These are phyloP conservation scores for Sebastolobus altivelis DNA, from an alignment of 2,797 vertebrate species.

Conservation along the genomic window DNA sequence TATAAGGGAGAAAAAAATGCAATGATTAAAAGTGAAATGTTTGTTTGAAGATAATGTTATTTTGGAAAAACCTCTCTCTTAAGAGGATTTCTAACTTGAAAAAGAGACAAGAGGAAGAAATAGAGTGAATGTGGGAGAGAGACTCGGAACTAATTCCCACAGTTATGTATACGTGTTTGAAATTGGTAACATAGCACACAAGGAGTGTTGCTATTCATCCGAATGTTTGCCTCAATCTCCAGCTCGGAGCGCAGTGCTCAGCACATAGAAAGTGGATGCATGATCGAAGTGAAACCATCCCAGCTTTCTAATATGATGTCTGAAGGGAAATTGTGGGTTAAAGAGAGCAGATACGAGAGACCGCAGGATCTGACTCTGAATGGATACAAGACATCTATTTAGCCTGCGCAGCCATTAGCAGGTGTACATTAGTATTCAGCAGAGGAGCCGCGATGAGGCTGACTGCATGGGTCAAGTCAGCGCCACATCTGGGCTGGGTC, in stretches of 20 bases:
- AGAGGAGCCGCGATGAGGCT: conserved; percentile 51
- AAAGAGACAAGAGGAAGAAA: conserved; percentile 73
- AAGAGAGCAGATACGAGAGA: conserved; percentile 46
- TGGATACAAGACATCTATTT: conserved; percentile 79
- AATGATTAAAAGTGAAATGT: conserved; percentile 90
- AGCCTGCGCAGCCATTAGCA: conserved; percentile 66
- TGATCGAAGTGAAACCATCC: conserved; percentile 36
- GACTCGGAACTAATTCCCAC: conserved; percentile 80
- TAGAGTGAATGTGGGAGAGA: conserved; percentile 74
- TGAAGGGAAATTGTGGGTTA: conserved; percentile 48
- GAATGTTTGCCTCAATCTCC: conserved; percentile 42
- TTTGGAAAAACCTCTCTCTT: conserved; percentile 85
- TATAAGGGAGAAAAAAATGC: conserved; percentile 79
- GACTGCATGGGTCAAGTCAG: conserved; percentile 72
- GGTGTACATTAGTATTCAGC: conserved; percentile 85
- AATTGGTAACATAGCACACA: conserved; percentile 59
- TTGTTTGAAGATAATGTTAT: conserved; percentile 90
- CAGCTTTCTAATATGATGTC: conserved; percentile 33
- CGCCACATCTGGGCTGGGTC: conserved; percentile 78
- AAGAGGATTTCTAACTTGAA: conserved; percentile 83
- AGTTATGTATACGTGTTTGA: conserved; percentile 76
- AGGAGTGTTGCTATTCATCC: conserved; percentile 58
- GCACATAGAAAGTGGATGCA: conserved; percentile 15
- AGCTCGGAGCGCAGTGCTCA: conserved; percentile 14
- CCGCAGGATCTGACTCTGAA: conserved; percentile 64